phyloP scores from a whole-genome alignment of 2,113 vertebrate genomes.

The Motacilla tschutschensis region DNA sequence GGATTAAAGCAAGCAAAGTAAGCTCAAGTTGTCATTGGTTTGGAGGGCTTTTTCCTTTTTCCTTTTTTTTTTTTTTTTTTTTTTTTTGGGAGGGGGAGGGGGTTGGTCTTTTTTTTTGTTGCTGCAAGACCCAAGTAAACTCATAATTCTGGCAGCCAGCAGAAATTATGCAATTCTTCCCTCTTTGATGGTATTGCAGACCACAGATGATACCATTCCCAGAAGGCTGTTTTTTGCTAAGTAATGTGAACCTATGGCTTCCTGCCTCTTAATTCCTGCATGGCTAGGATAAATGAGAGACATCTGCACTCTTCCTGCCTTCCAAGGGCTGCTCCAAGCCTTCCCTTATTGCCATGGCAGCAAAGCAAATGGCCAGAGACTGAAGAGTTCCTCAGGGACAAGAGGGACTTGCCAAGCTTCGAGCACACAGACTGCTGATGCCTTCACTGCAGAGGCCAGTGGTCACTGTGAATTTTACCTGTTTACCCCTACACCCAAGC shows the following conservation, averaged over 20 bases:
- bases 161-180: background rate
- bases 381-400: background rate
- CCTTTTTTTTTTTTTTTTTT: background rate
- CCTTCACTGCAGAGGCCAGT: background rate
- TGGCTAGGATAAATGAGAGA: background rate
- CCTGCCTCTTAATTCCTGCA: background rate
- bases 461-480: background rate
- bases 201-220: background rate
- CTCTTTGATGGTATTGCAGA: background rate
- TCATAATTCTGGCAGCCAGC: background rate
- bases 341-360: background rate
- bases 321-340: background rate
- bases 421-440: background rate
- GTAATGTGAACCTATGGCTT: background rate
- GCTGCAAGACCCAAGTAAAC: background rate
- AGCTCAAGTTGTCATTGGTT: background rate
- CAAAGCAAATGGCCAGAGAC: background rate
- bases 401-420: background rate
- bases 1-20: conserved; percentile 29
- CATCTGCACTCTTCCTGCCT: background rate
- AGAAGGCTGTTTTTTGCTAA: background rate
- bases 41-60: background rate
- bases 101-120: background rate
- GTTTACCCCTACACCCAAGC: background rate
- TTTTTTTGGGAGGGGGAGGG: too few species aligned